Conservation (phyloP, 2,888 invertebrate genomes). For the Trachelus tabidus region DNA sequence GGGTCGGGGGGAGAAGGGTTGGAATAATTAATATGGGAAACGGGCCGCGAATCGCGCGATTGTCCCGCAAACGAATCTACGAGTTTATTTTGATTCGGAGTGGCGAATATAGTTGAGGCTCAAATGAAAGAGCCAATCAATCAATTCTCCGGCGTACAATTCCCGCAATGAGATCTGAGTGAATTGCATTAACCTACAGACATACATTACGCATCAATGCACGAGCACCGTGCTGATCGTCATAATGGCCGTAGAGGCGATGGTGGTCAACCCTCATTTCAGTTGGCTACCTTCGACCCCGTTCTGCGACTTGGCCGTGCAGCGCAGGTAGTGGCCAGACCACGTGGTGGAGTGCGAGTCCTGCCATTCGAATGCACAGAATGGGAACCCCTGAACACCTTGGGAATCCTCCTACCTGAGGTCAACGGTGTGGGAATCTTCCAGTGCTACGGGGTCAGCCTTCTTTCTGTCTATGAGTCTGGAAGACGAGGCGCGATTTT, state of each 20-base stretch:
- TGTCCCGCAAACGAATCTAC: not conserved
- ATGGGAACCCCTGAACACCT: too few species aligned
- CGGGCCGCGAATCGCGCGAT: not conserved
- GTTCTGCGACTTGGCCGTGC: not conserved
- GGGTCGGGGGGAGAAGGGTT: too few species aligned
- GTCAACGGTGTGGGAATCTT: too few species aligned
- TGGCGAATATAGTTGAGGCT: constrained; percentile 17
- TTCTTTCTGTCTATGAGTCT: too few species aligned
- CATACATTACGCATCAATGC: constrained; percentile 58
- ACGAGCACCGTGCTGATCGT: constrained; percentile 38
- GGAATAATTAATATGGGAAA: too few species aligned
- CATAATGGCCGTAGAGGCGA: constrained; percentile 31
- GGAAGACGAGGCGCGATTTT: too few species aligned
- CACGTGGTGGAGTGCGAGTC: too few species aligned
- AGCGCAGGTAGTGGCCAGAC: too few species aligned
- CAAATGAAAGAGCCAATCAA: constrained; percentile 61
- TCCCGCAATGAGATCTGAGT: constrained; percentile 63
- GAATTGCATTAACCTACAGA: constrained; percentile 66
- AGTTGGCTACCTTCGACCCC: constrained; percentile 13
- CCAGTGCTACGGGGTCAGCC: too few species aligned
- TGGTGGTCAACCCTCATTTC: constrained; percentile 32
- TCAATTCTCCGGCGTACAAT: constrained; percentile 61
- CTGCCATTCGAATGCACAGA: too few species aligned
- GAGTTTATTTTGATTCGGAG: constrained; percentile 11
- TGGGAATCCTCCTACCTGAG: too few species aligned